A percentile compares a stretch with the other conserved stretches of the same genome.
These are phyloP conservation scores for Chrysemys picta DNA, from an alignment of 2,113 vertebrate species.

Conservation along the genomic window DNA sequence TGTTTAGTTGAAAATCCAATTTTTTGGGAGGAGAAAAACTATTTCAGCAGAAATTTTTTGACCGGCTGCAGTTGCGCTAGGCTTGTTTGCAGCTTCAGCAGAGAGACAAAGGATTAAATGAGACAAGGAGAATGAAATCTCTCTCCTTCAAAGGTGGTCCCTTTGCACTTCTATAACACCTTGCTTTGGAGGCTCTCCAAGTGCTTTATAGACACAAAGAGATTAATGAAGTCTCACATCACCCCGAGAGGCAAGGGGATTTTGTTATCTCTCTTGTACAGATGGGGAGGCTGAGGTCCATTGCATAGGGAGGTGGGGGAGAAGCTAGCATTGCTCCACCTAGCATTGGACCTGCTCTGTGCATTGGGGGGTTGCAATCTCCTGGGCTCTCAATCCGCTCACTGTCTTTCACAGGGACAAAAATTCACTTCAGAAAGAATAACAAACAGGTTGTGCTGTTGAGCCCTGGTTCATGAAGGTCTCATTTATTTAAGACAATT, in stretches of 20 bases:
- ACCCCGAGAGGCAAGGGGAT: neutral
- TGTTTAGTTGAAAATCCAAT: neutral
- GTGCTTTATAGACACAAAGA: neutral
- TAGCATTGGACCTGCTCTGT: neutral
- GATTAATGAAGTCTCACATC: neutral
- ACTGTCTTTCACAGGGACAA: neutral
- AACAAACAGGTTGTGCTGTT: neutral
- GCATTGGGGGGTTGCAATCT: neutral
- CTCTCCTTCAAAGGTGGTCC: neutral
- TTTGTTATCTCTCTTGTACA: neutral
- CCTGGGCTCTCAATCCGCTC: neutral
- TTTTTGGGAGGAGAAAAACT: neutral
- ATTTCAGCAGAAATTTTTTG: neutral
- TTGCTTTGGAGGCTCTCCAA: neutral
- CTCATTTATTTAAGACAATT: too few relatives aligned
- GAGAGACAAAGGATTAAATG: neutral
- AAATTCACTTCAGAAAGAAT: neutral
- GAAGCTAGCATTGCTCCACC: neutral
- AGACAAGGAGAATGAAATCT: neutral
- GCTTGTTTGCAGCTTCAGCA: neutral
- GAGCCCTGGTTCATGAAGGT: neutral
- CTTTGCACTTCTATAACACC: neutral
- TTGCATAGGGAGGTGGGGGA: neutral
- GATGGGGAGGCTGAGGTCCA: neutral
- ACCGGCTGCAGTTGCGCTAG: neutral